Evolutionary conservation across 2,113 vertebrate species (phyloP).

Genomic region (Pristiophorus japonicus): DNA sequence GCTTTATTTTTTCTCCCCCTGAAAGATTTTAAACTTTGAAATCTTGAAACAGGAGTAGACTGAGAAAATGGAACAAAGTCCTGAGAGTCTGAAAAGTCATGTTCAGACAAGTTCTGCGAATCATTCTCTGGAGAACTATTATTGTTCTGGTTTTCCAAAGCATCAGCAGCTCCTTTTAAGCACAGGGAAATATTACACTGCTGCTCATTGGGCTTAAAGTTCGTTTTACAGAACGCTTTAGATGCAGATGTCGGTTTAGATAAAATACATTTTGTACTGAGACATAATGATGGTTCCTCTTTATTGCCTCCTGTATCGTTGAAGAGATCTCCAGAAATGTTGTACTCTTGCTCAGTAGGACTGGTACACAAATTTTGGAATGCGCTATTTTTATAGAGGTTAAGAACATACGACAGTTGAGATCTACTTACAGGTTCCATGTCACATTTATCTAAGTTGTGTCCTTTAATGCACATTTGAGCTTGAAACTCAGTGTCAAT

Average conservation of each 20-base stretch:
- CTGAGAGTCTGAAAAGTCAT: constrained; percentile 41
- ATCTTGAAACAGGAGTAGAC: constrained; percentile 63
- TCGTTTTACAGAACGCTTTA: not conserved
- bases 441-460: not conserved
- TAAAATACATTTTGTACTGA: not conserved
- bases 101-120: constrained; percentile 40
- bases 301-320: constrained; percentile 45
- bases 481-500: not conserved
- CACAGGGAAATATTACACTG: not conserved
- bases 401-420: not conserved
- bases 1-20: no score
- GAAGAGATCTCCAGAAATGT: constrained; percentile 73
- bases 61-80: constrained; percentile 64
- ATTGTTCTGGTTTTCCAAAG: not conserved
- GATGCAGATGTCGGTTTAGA: not conserved
- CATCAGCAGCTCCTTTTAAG: not conserved
- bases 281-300: constrained; percentile 40
- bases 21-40: constrained; percentile 21
- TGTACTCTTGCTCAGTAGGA: constrained; percentile 45
- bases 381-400: not conserved
- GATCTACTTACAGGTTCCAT: not conserved
- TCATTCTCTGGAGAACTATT: constrained; percentile 23
- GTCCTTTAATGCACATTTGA: not conserved
- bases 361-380: not conserved
- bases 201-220: constrained; percentile 12